Evolutionary conservation across 2,888 invertebrate genomes (phyloP), one percentile per base, ranked within the genome.

Genomic region (Celastrina argiolus): DNA sequence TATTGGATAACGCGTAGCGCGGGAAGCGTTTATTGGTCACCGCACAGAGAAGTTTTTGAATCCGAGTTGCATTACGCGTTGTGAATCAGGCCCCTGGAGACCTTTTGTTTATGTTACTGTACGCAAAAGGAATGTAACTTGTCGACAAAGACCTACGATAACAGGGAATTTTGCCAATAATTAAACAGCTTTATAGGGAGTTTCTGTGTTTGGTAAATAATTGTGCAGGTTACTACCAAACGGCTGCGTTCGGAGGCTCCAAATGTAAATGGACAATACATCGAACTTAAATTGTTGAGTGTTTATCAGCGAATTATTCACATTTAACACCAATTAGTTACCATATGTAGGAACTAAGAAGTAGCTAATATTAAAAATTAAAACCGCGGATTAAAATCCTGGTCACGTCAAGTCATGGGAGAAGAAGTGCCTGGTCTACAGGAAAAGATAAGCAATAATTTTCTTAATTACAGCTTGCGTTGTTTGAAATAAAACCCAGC

Each of bases 81-180:
- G n/a, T n/a, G n/a, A n/a, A 28, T 28, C 5, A 5, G 28, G 4
- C 28, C 5, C 4, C 28, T 51, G n/a, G 45, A 10, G 58, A 69
- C 72, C 72, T 76, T 81, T 82, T 84, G 81, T 87, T 86, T 87
- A 84, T 85, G 82, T 83, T 81, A 82, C 81, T 76, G 74, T 74
- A 81, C 87, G 78, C 83, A 86, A 87, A 87, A 81, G 84, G 83
- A 83, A 84, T 83, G 81, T 81, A 77, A 81, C 80, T 81, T 78
- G 84, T 80, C 79, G 75, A 77, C 78, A 80, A 74, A 75, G 74
- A 79, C 76, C 75, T 74, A 80, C 79, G 81, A 82, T 88, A 89
- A 86, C 86, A 83, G 85, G 82, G 83, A 78, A 85, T 87, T 90
- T 88, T 86, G 88, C 86, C 78, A 81, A 84, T 85, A 89, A 90